Evolutionary conservation across 2,888 invertebrate species (phyloP), one percentile per base, ranked within the genome.

Genomic region (Scrobipalpa atriplicella): DNA sequence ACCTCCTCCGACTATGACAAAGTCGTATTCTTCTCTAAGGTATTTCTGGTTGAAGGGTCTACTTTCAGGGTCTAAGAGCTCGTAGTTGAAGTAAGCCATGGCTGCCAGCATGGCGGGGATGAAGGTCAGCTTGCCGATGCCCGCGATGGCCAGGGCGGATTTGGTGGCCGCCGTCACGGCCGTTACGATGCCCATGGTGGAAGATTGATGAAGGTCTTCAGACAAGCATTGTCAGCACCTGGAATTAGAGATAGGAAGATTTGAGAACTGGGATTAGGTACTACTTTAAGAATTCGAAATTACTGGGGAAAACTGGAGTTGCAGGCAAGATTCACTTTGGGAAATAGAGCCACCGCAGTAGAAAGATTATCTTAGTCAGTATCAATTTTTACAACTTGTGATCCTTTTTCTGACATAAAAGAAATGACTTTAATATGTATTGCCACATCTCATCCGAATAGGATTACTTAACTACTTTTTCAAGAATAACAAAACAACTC

Each of bases 21-120:
- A 98, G 81, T 97, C 98, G 80, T 97, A 97, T 69, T 96, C 95
- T 16, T 93, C 88, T 64, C 95, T 92, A 0, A 97, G 85, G 51
- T 93, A 84, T 71, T 94, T 94, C 68, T 95, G 94, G 80, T 95
- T 95, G 69, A 96, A 95, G 0, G 97, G 96, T 64, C 96, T 93
- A 84, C 95, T 96, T 85, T 97, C 97, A 0, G 97, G 97, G 84
- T 97, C 97, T 77, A 97, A 95, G 2, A 96, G 91, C 76, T 97
- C 97, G 84, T 97, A 97, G 87, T 97, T 96, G 85, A 96, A 97
- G 79, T 96, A 97, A 0, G 96, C 96, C 75, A 97, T 89, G 0
- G 96, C 94, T 1, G 95, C 96, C 69, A 97, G 88, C 78, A 97
- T 93, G 51, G 95, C 93, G 0, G 97, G 97, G 66, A 97, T 87